A percentile compares a stretch with the other conserved stretches of the same genome.
These are phyloP conservation scores for Saimiri boliviensis DNA, from an alignment of 2,113 vertebrate species.

Conservation along the genomic window DNA sequence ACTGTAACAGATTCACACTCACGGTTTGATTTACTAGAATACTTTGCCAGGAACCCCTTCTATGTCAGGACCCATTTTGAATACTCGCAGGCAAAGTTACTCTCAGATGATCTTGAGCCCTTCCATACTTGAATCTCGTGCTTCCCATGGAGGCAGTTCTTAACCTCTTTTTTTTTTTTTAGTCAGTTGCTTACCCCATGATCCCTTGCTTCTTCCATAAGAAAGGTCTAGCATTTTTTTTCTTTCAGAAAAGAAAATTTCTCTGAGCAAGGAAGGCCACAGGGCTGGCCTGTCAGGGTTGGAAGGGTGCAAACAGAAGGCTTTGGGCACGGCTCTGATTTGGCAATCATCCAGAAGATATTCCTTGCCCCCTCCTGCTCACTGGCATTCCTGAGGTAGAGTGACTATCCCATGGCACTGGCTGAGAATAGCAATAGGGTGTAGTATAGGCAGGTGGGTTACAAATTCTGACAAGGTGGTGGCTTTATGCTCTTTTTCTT, in stretches of 20 bases:
- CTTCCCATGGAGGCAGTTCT: not conserved
- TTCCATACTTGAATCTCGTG: not conserved
- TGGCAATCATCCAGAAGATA: not conserved
- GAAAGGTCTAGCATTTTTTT: not conserved
- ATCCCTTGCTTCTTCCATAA: not conserved
- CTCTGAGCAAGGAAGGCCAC: not conserved
- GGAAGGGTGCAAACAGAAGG: not conserved
- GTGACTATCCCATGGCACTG: too few species aligned
- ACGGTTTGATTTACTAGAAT: not conserved
- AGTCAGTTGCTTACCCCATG: not conserved
- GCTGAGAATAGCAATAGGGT: too few species aligned
- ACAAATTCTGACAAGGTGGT: not conserved
- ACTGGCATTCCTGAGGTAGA: slow-evolving; percentile 2
- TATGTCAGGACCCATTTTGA: not conserved
- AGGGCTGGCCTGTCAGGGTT: not conserved
- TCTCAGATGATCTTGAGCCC: not conserved
- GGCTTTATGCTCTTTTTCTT: not conserved
- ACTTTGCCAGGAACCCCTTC: not conserved
- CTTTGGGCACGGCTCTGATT: not conserved
- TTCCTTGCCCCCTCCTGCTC: not conserved
- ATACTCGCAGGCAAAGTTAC: not conserved
- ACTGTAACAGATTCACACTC: too few species aligned
- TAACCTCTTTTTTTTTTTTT: not conserved
- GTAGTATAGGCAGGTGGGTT: not conserved
- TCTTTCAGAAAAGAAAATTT: slow-evolving; percentile 12